A percentile compares a stretch with the other conserved stretches of the same genome.
phyloP scores from a whole-genome alignment of 1,140 invertebrate genomes.

The Cyphomyrmex costatus region DNA sequence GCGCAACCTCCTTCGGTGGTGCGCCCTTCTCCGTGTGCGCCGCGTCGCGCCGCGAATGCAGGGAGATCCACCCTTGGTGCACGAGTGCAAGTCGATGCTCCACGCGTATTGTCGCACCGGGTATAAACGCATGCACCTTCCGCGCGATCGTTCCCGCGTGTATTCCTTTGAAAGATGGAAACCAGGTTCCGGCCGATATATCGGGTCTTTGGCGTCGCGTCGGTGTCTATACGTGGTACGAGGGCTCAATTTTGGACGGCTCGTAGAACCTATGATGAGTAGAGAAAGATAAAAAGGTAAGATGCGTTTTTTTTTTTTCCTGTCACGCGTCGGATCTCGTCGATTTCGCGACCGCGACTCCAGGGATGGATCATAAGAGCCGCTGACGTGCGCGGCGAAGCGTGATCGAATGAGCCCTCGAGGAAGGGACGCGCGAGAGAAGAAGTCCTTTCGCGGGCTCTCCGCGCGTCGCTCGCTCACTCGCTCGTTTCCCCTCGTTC shows the following conservation, averaged over 20 bases:
- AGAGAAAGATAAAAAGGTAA: constrained; percentile 22
- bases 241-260: neutral
- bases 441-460: constrained; percentile 38
- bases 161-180: neutral
- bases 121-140: constrained; percentile 24
- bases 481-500: constrained; percentile 31
- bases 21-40: constrained; percentile 14
- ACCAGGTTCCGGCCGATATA: neutral
- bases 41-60: constrained; percentile 29
- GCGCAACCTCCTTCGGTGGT: constrained; percentile 64
- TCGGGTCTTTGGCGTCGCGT: neutral
- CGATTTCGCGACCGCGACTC: neutral
- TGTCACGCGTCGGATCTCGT: neutral
- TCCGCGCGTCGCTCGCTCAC: constrained; percentile 24
- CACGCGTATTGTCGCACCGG: constrained; percentile 44
- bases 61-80: constrained; percentile 75
- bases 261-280: constrained; percentile 19
- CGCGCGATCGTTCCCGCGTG: constrained; percentile 36
- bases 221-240: neutral
- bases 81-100: constrained; percentile 45
- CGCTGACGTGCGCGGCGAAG: constrained; percentile 16
- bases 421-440: constrained; percentile 20
- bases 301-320: neutral
- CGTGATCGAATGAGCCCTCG: constrained; percentile 27
- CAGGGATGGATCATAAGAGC: neutral